A percentile compares a stretch with the other conserved stretches of the same genome.
These are phyloP conservation scores for Chrysocyon brachyurus DNA, from an alignment of 2,797 vertebrate genomes.

Conservation along the genomic window DNA sequence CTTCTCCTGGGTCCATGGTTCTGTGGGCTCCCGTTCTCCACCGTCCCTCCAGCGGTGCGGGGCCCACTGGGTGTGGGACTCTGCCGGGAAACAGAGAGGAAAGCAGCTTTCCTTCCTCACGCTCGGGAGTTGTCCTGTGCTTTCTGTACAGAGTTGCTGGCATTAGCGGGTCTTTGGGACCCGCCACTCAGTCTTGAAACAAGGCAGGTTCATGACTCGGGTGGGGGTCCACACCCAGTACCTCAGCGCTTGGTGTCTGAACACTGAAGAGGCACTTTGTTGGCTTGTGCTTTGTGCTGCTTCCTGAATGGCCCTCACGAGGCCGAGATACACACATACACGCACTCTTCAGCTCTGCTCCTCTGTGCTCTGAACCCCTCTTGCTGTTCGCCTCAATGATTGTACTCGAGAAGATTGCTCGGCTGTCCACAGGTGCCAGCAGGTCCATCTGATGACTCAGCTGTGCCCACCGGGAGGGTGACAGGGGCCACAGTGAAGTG, in stretches of 20 bases:
- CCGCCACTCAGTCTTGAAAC: neutral
- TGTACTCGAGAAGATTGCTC: neutral
- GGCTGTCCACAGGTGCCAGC: neutral
- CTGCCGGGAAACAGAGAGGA: neutral
- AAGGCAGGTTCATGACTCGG: neutral
- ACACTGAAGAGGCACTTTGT: neutral
- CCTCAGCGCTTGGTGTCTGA: too few species aligned
- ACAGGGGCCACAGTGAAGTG: neutral
- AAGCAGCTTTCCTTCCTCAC: too few species aligned
- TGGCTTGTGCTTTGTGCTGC: neutral
- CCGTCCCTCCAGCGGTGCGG: neutral
- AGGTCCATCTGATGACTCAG: too few species aligned
- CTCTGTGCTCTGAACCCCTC: accelerated
- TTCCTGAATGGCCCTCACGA: too few species aligned
- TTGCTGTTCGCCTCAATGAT: neutral
- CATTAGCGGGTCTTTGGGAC: neutral
- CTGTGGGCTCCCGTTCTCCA: accelerated
- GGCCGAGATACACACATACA: too few species aligned
- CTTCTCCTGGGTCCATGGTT: neutral
- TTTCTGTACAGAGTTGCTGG: neutral
- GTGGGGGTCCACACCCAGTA: accelerated
- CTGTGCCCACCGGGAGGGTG: neutral
- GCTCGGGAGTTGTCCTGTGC: accelerated
- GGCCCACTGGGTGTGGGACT: neutral
- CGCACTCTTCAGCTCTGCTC: neutral